These are phyloP conservation scores for Torymus aiolomorphi DNA, from an alignment of 2,888 invertebrate genomes.

Conservation along the genomic window DNA sequence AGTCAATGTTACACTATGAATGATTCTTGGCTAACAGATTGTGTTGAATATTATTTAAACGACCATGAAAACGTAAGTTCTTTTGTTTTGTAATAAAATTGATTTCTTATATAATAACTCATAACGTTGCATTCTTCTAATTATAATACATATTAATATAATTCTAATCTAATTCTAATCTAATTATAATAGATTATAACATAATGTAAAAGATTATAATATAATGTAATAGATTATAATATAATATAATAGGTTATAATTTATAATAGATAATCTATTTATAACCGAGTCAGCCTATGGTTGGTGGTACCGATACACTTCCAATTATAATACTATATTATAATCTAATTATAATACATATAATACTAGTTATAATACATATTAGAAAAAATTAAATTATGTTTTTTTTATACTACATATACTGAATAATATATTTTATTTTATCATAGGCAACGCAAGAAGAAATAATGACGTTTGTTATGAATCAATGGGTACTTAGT, in stretches of 20 bases:
- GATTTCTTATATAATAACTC: background rate
- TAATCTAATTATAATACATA: too few relatives aligned
- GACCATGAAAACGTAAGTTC: conserved; percentile 64
- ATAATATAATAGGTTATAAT: too few relatives aligned
- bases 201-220: too few relatives aligned
- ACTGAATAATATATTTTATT: conserved; percentile 12
- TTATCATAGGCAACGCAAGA: conserved; percentile 68
- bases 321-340: too few relatives aligned
- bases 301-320: too few relatives aligned
- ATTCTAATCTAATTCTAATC: conserved; percentile 10
- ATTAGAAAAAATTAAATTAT: too few relatives aligned
- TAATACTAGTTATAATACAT: too few relatives aligned
- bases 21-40: conserved; percentile 69
- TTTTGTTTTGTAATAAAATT: conserved; percentile 15
- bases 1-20: conserved; percentile 68
- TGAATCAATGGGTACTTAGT: conserved; percentile 82
- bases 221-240: too few relatives aligned
- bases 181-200: too few relatives aligned
- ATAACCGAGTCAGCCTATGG: background rate
- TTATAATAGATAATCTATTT: background rate
- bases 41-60: conserved; percentile 67
- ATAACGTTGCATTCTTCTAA: background rate
- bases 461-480: conserved; percentile 79
- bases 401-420: too few relatives aligned
- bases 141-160: conserved; percentile 19